Evolutionary conservation across 2,113 vertebrate species (phyloP), one percentile per base, ranked within the genome.

Genomic region (Acanthochromis polyacanthus): DNA sequence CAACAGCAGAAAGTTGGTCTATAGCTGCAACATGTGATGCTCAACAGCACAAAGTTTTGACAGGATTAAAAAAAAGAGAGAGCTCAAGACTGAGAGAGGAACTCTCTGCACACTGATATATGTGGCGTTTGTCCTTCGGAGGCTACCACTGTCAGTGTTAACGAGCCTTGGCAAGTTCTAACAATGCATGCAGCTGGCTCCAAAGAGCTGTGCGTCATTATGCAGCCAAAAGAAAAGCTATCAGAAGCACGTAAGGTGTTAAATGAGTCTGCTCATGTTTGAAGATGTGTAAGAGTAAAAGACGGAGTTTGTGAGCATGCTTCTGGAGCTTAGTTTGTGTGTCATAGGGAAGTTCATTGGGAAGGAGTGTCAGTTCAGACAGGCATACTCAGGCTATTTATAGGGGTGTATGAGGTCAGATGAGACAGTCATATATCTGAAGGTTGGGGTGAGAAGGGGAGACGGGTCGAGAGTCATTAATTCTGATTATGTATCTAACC

Each of bases 401-500:
- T 96, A 96, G 95, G 88, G 88, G 87, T 91, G 90, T 78, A 92
- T 93, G 95, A 96, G 94, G 96, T 96, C 96, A 97, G 95, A 96
- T 94, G 89, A 94, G 95, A 95, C 94, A 95, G 95, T 95, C 94
- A 89, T 97, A 95, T 97, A 96, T 96, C 94, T 96, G 94, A 95
- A 95, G 94, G 95, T 94, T 95, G 69, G 94, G 93, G 69, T 84
- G 87, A 91, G 78, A 79, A 84, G 88, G 74, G 81, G 57, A 82
- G 87, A 81, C 43, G 11, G 92, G 88, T 91, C 92, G 94, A 90
- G 78, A 96, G 94, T 96, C 95, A 96, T 98, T 97, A 95, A 97
- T 97, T 97, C 94, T 95, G 95, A 96, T 96, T 96, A 98, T 97
- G 94, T 96, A 95, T 96, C 96, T 97, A 98, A 98, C 96, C 96